A percentile compares a stretch with the other conserved stretches of the same genome.
phyloP scores from a whole-genome alignment of 2,888 invertebrate genomes.

The Liopterus haemorrhoidalis region DNA sequence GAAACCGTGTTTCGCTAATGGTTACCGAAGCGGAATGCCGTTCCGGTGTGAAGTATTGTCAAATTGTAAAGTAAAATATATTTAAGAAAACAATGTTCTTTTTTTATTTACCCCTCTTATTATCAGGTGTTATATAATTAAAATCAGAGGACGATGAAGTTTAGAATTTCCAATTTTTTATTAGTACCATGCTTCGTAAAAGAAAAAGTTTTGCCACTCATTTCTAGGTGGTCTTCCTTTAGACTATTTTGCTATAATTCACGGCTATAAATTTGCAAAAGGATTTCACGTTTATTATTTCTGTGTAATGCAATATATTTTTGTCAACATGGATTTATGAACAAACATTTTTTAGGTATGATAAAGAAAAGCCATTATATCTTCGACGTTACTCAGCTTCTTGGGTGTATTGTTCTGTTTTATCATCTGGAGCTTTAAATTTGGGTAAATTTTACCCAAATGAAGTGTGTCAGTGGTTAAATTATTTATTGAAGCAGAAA shows the following conservation, averaged over 20 bases:
- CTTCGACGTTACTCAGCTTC: conserved; percentile 36
- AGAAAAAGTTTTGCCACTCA: too few relatives aligned
- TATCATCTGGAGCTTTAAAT: conserved; percentile 31
- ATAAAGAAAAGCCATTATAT: conserved; percentile 24
- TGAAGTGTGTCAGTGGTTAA: conserved; percentile 34
- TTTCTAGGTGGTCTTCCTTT: too few relatives aligned
- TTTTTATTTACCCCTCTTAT: too few relatives aligned
- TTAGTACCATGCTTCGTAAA: neutral
- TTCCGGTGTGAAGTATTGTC: too few relatives aligned
- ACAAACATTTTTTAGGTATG: conserved; percentile 13
- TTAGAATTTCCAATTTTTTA: neutral
- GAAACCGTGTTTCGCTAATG: too few relatives aligned
- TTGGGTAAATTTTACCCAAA: conserved; percentile 28
- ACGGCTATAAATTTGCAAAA: too few relatives aligned
- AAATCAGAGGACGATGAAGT: neutral
- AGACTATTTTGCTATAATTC: too few relatives aligned
- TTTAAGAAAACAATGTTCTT: too few relatives aligned
- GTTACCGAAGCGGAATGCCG: too few relatives aligned
- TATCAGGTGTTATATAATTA: too few relatives aligned
- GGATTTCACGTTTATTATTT: neutral
- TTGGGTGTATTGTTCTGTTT: conserved; percentile 29
- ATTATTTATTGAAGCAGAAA: conserved; percentile 33
- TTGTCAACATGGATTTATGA: neutral
- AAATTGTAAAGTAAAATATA: too few relatives aligned
- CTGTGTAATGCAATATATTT: neutral